Percentiles rank a stretch among this genome's conserved stretches.
Evolutionary conservation across 64 coral and sea anemone species (phyloP).

Genomic region (Cladopsammia gracilis): DNA sequence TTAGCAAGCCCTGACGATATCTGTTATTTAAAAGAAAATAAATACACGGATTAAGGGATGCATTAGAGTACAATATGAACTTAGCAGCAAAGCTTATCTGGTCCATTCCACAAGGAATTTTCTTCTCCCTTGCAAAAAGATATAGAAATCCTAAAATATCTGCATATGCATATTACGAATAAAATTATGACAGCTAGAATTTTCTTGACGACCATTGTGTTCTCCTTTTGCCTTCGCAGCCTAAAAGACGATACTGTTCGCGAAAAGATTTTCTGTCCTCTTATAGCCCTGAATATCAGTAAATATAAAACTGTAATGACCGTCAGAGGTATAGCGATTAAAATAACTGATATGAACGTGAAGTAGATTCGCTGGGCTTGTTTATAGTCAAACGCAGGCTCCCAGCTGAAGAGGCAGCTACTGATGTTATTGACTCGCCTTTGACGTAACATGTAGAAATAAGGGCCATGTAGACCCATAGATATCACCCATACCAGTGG

Average conservation of each 20-base stretch:
- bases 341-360: background rate
- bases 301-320: conserved; percentile 58
- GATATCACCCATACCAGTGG: too few species aligned
- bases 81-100: conserved; percentile 8
- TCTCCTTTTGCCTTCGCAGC: too few species aligned
- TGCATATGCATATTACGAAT: conserved; percentile 20
- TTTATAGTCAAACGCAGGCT: too few species aligned
- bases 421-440: too few species aligned
- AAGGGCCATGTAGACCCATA: too few species aligned
- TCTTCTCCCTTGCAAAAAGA: conserved; percentile 13
- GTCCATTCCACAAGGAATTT: conserved; percentile 31
- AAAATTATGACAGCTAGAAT: too few species aligned
- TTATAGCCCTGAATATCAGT: conserved; percentile 34
- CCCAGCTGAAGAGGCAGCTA: conserved; percentile 25
- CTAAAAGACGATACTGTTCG: background rate
- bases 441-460: too few species aligned
- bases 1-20: conserved; percentile 26
- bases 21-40: too few species aligned
- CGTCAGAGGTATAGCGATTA: conserved; percentile 39
- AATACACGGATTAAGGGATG: conserved; percentile 42
- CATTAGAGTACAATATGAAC: conserved; percentile 39
- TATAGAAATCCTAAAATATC: conserved; percentile 6
- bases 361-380: background rate
- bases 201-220: too few species aligned
- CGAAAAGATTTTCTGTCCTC: background rate